Conservation (phyloP, 2,113 vertebrate species). For the Hystrix cristata region DNA sequence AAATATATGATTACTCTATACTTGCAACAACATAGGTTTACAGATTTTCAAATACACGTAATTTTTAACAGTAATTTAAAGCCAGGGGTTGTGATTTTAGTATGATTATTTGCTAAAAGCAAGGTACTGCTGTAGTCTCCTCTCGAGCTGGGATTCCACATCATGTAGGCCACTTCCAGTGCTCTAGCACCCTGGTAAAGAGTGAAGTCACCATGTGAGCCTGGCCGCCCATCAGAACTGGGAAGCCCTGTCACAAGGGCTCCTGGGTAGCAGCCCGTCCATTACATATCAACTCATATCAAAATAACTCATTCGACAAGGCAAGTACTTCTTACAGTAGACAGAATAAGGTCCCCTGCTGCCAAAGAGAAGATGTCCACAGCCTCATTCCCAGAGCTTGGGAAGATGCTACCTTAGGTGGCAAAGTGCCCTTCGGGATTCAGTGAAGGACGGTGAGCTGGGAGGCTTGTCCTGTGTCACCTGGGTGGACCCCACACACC, state of each 20-base stretch:
- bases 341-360: neutral
- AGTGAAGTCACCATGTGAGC: neutral
- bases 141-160: neutral
- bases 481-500: too few species aligned
- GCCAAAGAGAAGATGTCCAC: neutral
- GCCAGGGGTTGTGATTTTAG: neutral
- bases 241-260: neutral
- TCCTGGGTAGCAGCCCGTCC: neutral
- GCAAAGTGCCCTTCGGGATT: neutral
- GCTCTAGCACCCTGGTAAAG: neutral
- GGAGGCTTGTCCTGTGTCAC: neutral
- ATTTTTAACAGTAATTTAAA: conserved; percentile 20
- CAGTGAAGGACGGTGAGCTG: neutral
- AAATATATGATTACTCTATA: neutral
- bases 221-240: neutral
- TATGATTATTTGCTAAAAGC: neutral
- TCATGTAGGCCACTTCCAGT: neutral
- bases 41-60: neutral
- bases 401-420: neutral
- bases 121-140: neutral
- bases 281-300: neutral
- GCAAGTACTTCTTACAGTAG: neutral
- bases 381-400: neutral
- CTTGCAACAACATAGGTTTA: neutral
- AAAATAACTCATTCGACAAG: neutral